Evolutionary conservation across 2,797 vertebrate species (phyloP), one percentile per base, ranked within the genome.

Genomic region (Atherinosoma microstoma): DNA sequence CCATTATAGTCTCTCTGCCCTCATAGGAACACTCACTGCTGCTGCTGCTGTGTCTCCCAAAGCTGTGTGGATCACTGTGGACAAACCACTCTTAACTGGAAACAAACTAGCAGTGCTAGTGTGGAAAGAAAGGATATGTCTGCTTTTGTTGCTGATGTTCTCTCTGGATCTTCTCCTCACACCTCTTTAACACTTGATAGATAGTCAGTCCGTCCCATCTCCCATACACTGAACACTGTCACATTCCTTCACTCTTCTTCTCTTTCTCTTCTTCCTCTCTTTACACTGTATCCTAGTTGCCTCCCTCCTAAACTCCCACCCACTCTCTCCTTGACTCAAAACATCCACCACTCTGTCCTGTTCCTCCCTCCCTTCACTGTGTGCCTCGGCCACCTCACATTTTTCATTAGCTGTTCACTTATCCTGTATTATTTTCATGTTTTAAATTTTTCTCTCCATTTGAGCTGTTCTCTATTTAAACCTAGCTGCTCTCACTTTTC

Each of bases 181-280:
- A 69, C 70, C 76, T 84, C 64, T 75, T 71, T 64, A 67, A 76
- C 80, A 85, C 85, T 77, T 78, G 71, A 70, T 79, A 66, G 63
- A 71, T 72, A 79, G 78, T 90, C 79, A 78, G 76, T 88, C 80
- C 61, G 69, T 91, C 89, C 89, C 89, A 87, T 91, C 88, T 91
- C 87, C 84, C 87, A 83, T 81, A 71, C 84, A 86, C 77, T 80
- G 81, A 88, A 67, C 82, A 79, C 88, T 86, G 86, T 85, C 87
- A 91, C 90, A 93, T 91, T 93, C 91, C 91, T 91, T 76, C 79
- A 90, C 82, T 81, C 78, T 79, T 58, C 73, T 80, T 78, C 70
- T 36, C 60, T 71, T 60, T 53, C 62, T 51, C 65, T 70, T 71
- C 73, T 76, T 80, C 61, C 81, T 83, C 75, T 86, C 80, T 76